Evolutionary conservation across 2,888 invertebrate genomes (phyloP), one percentile per base, ranked within the genome.

Genomic region (Rotaria socialis): DNA sequence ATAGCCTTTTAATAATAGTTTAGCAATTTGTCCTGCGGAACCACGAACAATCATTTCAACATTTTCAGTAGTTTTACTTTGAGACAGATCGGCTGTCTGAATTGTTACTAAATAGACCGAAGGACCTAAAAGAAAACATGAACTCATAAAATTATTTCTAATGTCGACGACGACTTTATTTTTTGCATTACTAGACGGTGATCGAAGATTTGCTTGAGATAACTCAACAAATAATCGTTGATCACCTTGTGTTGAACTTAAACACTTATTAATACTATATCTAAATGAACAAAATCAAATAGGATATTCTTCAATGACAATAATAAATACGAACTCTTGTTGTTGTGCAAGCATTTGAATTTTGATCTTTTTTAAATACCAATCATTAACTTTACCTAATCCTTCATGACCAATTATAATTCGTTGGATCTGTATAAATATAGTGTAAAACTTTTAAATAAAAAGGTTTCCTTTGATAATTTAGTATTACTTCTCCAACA

Each of bases 311-410:
- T 35, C 35, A 35, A 35, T 35, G 2, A 35, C 35, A 35, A 3
- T 5, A 47, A 80, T 80, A 47, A 80, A 41, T 8, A 80, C 47
- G 11, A 47, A 80, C 80, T 80, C n/a, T 24, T 43, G 24, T 14
- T 43, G n/a, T 80, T 80, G 80, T 24, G 47, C 3, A 24, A n/a
- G 11, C 8, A 47, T n/a, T 22, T 47, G 43, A 24, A 80, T 4
- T 80, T 80, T 80, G 11, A 80, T 7, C 47, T 16, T 22, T n/a
- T 80, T 47, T 14, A 80, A 80, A 80, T 80, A 47, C 80, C 80
- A 80, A 47, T 80, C 80, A 43, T 80, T 43, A n/a, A 47, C 24
- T 43, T 22, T 80, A n/a, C 80, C 80, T 47, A 80, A 24, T n/a
- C 47, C 47, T 24, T 47, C 47, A n/a, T 80, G 80, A n/a, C 80